These are phyloP conservation scores for Pterocles gutturalis DNA, from an alignment of 2,113 vertebrate genomes.

Conservation along the genomic window DNA sequence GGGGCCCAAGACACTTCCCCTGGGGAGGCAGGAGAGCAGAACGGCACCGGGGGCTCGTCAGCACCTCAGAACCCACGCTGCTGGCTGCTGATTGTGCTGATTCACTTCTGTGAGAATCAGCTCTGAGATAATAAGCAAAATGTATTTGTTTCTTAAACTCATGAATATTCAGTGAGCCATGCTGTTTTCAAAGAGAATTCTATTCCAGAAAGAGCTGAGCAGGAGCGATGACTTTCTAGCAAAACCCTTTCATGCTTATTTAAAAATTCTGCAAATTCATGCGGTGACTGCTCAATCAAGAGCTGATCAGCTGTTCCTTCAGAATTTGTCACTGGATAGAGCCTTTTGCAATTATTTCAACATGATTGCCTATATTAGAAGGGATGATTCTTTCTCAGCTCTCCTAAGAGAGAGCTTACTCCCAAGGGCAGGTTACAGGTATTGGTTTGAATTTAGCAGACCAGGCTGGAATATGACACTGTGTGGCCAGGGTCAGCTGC, in stretches of 20 bases:
- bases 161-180: slow-evolving; percentile 10
- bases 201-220: not conserved
- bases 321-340: not conserved
- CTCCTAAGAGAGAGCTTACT: not conserved
- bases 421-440: not conserved
- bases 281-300: not conserved
- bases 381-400: not conserved
- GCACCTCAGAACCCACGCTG: not conserved
- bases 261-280: not conserved
- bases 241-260: not conserved
- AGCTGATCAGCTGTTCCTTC: not conserved
- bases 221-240: not conserved
- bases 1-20: too few species aligned
- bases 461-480: not conserved
- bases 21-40: not conserved
- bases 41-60: accelerated
- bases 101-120: not conserved
- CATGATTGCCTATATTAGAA: not conserved
- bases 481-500: not conserved
- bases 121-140: not conserved
- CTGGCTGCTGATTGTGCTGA: not conserved
- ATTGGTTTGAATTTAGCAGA: not conserved
- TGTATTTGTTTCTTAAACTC: not conserved
- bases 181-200: slow-evolving; percentile 17
- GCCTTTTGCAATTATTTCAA: not conserved